Conservation (phyloP, 2,888 invertebrate genomes). For the Disparrhopalites patrizii region DNA sequence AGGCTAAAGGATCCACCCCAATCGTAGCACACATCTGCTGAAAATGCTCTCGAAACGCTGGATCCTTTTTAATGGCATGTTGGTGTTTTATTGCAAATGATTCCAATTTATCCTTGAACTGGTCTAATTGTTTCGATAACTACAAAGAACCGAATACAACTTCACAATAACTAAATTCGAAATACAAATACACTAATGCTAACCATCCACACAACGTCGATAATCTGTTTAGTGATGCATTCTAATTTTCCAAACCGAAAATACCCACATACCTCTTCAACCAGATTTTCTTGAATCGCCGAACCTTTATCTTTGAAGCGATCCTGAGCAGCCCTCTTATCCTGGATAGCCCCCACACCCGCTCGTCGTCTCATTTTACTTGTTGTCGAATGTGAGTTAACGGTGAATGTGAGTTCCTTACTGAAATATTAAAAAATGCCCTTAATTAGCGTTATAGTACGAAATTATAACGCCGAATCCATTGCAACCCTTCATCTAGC, state of each 20-base stretch:
- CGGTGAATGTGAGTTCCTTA: no score
- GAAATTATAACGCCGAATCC: no score
- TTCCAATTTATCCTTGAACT: slow-evolving; percentile 85
- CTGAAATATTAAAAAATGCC: no score
- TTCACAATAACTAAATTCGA: neutral
- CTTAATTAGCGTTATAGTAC: no score
- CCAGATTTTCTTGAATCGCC: slow-evolving; percentile 85
- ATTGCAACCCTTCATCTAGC: no score
- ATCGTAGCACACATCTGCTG: slow-evolving; percentile 99
- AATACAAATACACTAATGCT: neutral
- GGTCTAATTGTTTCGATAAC: slow-evolving; percentile 89
- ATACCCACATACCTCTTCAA: slow-evolving; percentile 58
- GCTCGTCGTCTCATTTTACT: slow-evolving; percentile 66
- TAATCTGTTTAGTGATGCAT: neutral
- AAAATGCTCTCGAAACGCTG: slow-evolving; percentile 91
- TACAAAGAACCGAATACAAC: slow-evolving; percentile 54
- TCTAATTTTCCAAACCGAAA: neutral
- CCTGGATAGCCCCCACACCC: slow-evolving; percentile 81
- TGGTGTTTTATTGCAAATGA: slow-evolving; percentile 95
- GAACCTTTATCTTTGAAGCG: slow-evolving; percentile 88
- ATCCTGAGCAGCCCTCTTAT: slow-evolving; percentile 78
- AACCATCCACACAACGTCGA: neutral
- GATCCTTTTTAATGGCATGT: slow-evolving; percentile 88
- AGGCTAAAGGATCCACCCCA: slow-evolving; percentile 96
- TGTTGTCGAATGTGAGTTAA: no score